Base-by-base conservation (phyloP, 2,888 invertebrate species). In the Polydrusus pterygomalis region DNA sequence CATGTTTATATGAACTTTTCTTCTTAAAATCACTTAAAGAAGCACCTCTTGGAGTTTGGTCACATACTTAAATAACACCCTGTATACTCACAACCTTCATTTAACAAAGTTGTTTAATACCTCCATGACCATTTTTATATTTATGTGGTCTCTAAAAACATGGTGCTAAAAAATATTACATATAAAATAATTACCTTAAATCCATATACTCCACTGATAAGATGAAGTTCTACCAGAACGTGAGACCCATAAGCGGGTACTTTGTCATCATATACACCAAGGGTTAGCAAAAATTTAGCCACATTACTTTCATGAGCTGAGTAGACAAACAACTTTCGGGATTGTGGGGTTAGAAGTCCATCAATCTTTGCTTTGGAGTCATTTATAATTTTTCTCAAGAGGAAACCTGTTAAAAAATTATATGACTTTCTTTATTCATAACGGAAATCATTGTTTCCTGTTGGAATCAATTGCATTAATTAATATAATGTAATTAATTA, bases 301-400 rank as follows among this genome's bases (percentile, higher is more conserved):
- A 81, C 65, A 34, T 79, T 80, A 6, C 18, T 58, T 25, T 80
- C 81, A 62, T 81, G 81, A 34, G 77, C 81, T 1, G 81, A 80
- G 71, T 80, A 81, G 18, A 81, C 49, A 68, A 78, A 80, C 54
- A 81, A 65, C 71, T 81, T 80, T 51, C 75, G 77, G 45, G 54
- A 13, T 20, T 58, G 62, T 0, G 75, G 78, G 11, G 11, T 34
- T 43, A 76, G 15, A 18, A 47, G 62, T 38, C 71, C 73, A 10
- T 76, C 69, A 43, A 80, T 73, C 72, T 79, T 81, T 20, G 45
- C 63, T 63, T 68, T 67, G 9, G 74, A 68, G 34, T 81, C 78
- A 11, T 77, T 47, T 10, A 80, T 67, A 7, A 81, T 75, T 71
- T 80, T 78, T 51, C 76, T 77, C 9, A 80, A 25, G 0, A 80